phyloP scores from a whole-genome alignment of 2,113 vertebrate species.

The Phodopus roborovskii region DNA sequence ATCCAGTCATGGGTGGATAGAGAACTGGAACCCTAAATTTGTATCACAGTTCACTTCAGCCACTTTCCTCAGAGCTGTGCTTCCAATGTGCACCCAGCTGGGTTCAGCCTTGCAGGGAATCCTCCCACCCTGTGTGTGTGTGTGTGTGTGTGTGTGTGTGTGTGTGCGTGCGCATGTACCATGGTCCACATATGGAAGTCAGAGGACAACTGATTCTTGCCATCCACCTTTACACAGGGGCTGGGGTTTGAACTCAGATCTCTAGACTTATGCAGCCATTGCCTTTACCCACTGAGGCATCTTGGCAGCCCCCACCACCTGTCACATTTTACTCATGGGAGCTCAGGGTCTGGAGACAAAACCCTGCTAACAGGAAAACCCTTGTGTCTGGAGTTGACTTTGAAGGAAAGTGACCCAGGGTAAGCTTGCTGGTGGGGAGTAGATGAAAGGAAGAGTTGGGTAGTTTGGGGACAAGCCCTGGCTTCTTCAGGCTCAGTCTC shows the following conservation, averaged over 20 bases:
- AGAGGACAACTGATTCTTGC: not conserved
- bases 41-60: accelerated
- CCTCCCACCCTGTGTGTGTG: not conserved
- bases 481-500: not conserved
- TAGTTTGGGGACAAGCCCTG: not conserved
- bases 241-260: not conserved
- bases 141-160: not conserved
- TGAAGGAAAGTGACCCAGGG: not conserved
- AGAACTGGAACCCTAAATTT: no score
- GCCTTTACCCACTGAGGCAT: not conserved
- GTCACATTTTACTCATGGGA: not conserved
- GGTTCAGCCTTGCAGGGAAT: no score
- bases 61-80: not conserved
- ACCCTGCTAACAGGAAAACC: not conserved
- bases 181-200: not conserved
- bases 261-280: no score
- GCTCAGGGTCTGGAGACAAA: not conserved
- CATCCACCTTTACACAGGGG: not conserved
- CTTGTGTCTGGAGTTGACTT: not conserved
- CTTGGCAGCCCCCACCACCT: not conserved
- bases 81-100: not conserved
- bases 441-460: not conserved
- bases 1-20: not conserved
- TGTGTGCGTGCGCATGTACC: not conserved
- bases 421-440: not conserved